phyloP scores from a whole-genome alignment of 2,888 invertebrate species.

The Gari tellinella region DNA sequence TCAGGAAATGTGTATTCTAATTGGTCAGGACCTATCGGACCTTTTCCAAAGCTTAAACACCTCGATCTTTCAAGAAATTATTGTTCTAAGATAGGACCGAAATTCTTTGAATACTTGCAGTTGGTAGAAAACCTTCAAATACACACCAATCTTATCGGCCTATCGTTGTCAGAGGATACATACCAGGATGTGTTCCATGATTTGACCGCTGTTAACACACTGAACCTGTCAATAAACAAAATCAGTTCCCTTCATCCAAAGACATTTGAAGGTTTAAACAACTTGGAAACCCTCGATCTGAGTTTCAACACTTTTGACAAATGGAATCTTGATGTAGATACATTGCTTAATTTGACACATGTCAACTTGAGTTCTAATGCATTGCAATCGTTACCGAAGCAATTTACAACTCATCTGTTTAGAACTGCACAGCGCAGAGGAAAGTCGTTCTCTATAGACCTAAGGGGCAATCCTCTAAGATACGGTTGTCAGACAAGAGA shows the following conservation, averaged over 20 bases:
- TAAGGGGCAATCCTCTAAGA: background rate
- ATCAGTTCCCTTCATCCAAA: constrained; percentile 17
- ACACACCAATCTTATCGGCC: too few relatives aligned
- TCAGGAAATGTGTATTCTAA: constrained; percentile 19
- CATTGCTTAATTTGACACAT: constrained; percentile 9
- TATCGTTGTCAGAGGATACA: too few relatives aligned
- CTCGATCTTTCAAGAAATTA: constrained; percentile 24
- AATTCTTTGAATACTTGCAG: constrained; percentile 12
- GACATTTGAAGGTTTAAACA: too few relatives aligned
- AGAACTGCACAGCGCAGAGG: background rate
- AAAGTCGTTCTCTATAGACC: background rate
- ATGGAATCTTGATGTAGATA: background rate
- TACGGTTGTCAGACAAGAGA: too few relatives aligned
- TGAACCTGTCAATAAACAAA: too few relatives aligned
- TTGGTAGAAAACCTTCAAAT: too few relatives aligned
- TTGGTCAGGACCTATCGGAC: constrained; percentile 17
- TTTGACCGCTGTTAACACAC: constrained; percentile 16
- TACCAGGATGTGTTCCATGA: constrained; percentile 8
- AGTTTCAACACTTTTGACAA: constrained; percentile 25
- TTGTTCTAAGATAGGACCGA: constrained; percentile 7
- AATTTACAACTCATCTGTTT: constrained; percentile 6
- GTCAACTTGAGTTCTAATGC: constrained; percentile 28
- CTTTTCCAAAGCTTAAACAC: constrained; percentile 8
- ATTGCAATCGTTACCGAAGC: constrained; percentile 12
- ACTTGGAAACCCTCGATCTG: constrained; percentile 24